Evolutionary conservation across 2,797 vertebrate species (phyloP).

Genomic region (Karalla daura): DNA sequence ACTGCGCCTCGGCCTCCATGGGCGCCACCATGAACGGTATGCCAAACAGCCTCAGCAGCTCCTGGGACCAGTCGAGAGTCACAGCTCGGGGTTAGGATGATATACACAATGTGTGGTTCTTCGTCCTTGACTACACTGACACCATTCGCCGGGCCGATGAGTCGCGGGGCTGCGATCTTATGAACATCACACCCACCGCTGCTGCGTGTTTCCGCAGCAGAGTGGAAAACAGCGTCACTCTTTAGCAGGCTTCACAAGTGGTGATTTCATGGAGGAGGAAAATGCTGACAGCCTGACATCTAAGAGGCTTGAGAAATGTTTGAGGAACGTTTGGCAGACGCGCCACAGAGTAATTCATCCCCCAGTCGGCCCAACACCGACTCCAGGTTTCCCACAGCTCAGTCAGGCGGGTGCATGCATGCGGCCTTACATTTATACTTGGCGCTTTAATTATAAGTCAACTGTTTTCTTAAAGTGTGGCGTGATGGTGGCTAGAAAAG

Average conservation of each 20-base stretch:
- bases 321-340: conserved; percentile 32
- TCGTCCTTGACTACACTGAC: background rate
- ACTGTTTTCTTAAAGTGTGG: background rate
- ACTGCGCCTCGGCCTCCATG: conserved; percentile 97
- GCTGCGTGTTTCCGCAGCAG: background rate
- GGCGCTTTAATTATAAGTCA: background rate
- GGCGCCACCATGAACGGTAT: conserved; percentile 94
- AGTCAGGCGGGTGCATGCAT: background rate
- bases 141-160: no score
- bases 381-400: conserved; percentile 12
- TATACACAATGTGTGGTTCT: no score
- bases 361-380: conserved; percentile 3
- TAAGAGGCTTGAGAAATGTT: background rate
- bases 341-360: background rate
- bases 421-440: background rate
- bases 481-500: background rate
- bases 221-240: conserved; percentile 7
- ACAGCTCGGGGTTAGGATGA: background rate
- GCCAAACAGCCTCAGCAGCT: conserved; percentile 93
- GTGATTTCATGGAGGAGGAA: conserved; percentile 21
- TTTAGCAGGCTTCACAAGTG: conserved; percentile 27
- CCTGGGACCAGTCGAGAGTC: conserved; percentile 75
- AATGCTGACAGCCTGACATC: conserved; percentile 2
- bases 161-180: no score
- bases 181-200: no score